These are phyloP conservation scores for Gnathonemus echidnorhynchus DNA, from an alignment of 2,113 vertebrate genomes.

Conservation along the genomic window DNA sequence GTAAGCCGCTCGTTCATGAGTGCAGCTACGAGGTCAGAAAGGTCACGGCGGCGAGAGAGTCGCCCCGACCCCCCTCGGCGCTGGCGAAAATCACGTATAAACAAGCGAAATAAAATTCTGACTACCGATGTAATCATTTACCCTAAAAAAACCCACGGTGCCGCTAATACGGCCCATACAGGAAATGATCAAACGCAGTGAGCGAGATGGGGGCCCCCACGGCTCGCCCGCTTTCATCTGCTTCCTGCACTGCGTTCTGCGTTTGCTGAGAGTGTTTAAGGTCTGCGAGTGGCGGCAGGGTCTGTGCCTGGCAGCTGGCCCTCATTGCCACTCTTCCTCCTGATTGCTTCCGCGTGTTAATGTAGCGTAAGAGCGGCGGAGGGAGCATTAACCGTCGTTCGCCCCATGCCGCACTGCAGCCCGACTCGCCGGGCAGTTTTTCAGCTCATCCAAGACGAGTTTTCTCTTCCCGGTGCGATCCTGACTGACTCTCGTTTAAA, in stretches of 20 bases:
- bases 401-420: slow-evolving; percentile 29
- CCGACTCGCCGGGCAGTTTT: background rate
- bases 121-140: background rate
- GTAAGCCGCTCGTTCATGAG: background rate
- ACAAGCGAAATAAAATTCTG: background rate
- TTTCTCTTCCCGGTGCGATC: background rate
- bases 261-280: slow-evolving; percentile 9
- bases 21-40: background rate
- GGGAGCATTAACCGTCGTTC: slow-evolving; percentile 61
- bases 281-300: background rate
- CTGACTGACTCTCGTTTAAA: background rate
- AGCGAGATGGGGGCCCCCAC: background rate
- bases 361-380: slow-evolving; percentile 76
- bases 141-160: background rate
- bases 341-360: slow-evolving; percentile 67
- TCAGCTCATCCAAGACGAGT: background rate
- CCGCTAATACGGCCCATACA: background rate
- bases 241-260: background rate
- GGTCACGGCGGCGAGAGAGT: background rate
- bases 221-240: background rate
- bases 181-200: background rate
- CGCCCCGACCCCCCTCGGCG: background rate
- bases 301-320: slow-evolving; percentile 67
- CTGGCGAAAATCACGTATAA: background rate
- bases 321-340: slow-evolving; percentile 68